A percentile compares a stretch with the other conserved stretches of the same genome.
These are phyloP conservation scores for Orthonychiurus folsomi DNA, from an alignment of 2,888 invertebrate species.

Conservation along the genomic window DNA sequence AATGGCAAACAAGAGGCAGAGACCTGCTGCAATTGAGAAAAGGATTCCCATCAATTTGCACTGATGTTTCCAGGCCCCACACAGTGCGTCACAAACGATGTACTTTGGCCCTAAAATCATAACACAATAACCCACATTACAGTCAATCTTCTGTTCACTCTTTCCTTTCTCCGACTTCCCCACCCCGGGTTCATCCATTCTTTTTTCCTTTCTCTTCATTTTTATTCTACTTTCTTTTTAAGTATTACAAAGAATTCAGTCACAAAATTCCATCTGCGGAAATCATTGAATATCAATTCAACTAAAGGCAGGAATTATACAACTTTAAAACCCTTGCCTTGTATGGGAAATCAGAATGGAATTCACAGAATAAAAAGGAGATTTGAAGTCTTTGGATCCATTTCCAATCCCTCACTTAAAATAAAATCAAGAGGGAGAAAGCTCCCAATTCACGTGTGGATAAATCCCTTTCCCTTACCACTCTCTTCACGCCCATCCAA, in stretches of 20 bases:
- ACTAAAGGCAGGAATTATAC: too few species aligned
- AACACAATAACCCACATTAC: conserved; percentile 20
- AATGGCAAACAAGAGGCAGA: conserved; percentile 39
- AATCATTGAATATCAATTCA: too few species aligned
- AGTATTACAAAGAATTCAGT: too few species aligned
- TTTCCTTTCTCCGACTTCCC: neutral
- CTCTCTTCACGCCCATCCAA: conserved; percentile 35
- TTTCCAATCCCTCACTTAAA: conserved; percentile 1
- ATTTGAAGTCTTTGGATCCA: too few species aligned
- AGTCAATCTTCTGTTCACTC: neutral
- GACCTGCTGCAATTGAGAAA: conserved; percentile 40
- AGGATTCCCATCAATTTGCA: conserved; percentile 41
- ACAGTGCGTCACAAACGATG: conserved; percentile 40
- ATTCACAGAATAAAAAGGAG: too few species aligned
- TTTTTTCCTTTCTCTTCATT: conserved; percentile 6
- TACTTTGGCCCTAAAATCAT: conserved; percentile 36
- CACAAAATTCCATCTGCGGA: too few species aligned
- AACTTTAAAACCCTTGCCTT: too few species aligned
- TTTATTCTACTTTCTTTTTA: too few species aligned
- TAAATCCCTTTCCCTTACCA: conserved; percentile 33
- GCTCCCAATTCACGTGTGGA: neutral
- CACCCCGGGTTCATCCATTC: too few species aligned
- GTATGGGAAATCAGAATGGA: too few species aligned
- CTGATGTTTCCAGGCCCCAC: conserved; percentile 41
- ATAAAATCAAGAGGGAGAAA: neutral